A percentile compares a stretch with the other conserved stretches of the same genome.
Evolutionary conservation across 2,888 invertebrate genomes (phyloP).

Genomic region (Drosophila stalkeri): DNA sequence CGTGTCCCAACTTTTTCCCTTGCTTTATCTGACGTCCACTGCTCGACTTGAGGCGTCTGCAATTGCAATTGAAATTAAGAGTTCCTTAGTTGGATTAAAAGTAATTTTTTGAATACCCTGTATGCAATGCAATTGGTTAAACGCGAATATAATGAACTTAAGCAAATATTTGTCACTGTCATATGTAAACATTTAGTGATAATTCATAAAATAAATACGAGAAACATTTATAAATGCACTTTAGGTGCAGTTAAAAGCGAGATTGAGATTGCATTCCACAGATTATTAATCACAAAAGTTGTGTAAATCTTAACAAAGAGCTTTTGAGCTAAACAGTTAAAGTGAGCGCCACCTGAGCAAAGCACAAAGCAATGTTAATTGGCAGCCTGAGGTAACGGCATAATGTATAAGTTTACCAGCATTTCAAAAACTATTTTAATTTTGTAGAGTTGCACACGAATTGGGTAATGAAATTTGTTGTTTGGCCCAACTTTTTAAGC

Average conservation of each 20-base stretch:
- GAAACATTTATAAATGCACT: not conserved
- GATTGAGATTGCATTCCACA: not conserved
- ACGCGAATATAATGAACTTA: not conserved
- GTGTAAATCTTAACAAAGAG: not conserved
- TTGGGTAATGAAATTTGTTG: not conserved
- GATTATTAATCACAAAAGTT: not conserved
- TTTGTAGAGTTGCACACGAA: not conserved
- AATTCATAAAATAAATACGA: not conserved
- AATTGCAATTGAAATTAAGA: conserved; percentile 50
- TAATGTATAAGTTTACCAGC: not conserved
- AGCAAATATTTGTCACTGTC: too few species aligned
- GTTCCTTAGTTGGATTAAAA: conserved; percentile 56
- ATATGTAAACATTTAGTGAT: too few species aligned
- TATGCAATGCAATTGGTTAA: not conserved
- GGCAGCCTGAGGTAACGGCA: not conserved
- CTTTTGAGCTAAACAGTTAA: not conserved
- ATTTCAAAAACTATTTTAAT: not conserved
- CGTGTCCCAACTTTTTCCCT: conserved; percentile 44
- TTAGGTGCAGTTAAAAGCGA: not conserved
- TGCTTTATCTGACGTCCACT: conserved; percentile 13
- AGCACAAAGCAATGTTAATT: not conserved
- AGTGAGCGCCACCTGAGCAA: not conserved
- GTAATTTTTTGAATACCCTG: conserved; percentile 27
- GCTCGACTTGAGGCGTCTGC: conserved; percentile 37
- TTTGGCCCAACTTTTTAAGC: not conserved